phyloP scores from a whole-genome alignment of 2,797 vertebrate species.

The Chloroceryle amazona region DNA sequence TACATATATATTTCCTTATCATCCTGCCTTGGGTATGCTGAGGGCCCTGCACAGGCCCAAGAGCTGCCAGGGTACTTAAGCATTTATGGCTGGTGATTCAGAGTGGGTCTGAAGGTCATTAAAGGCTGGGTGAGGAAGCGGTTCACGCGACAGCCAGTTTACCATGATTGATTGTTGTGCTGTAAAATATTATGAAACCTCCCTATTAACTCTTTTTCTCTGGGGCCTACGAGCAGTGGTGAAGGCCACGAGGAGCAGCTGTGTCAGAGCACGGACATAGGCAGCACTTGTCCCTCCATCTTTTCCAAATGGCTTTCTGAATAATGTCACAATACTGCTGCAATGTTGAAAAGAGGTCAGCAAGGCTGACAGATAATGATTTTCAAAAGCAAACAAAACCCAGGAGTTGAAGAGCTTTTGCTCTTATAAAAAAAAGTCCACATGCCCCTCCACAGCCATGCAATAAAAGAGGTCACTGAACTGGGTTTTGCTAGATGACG shows the following conservation, averaged over 20 bases:
- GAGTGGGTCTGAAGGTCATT: constrained; percentile 52
- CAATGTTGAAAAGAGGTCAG: background rate
- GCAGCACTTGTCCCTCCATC: background rate
- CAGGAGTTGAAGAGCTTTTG: background rate
- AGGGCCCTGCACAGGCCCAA: background rate
- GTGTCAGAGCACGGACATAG: fast-evolving
- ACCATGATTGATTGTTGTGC: background rate
- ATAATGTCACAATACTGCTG: background rate
- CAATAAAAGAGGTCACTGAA: constrained; percentile 39
- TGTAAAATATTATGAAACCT: constrained; percentile 24
- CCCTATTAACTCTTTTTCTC: background rate
- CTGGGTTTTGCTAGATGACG: background rate
- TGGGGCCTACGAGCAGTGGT: fast-evolving
- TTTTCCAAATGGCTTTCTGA: constrained; percentile 14
- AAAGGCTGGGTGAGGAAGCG: background rate
- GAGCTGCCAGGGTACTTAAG: background rate
- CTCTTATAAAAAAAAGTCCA: background rate
- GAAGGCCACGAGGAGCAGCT: background rate
- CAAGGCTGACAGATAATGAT: constrained; percentile 46
- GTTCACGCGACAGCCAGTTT: background rate
- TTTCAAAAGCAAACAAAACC: constrained; percentile 57
- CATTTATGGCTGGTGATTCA: constrained; percentile 34
- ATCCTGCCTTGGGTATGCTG: background rate
- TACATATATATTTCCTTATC: background rate
- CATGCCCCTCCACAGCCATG: background rate